Base-by-base conservation (phyloP, 2,888 invertebrate genomes). In the Drosophila affinis region DNA sequence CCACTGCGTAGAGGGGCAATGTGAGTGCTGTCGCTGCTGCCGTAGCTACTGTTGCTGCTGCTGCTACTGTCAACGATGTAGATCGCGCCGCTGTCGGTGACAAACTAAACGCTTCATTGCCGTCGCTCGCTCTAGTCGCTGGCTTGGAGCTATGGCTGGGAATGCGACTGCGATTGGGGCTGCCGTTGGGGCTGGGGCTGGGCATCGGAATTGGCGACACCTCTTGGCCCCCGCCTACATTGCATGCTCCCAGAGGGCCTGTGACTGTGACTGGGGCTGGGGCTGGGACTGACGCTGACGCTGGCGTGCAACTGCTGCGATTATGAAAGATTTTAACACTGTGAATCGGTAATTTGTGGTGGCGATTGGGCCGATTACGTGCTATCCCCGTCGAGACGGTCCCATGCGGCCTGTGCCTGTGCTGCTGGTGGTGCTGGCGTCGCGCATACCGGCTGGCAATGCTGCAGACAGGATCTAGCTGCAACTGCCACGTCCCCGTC, bases 321-420 rank as follows among this genome's bases (percentile, higher is more conserved):
- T 91, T 91, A 88, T 90, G 92, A 89, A 91, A 91, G 75, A 90
- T 88, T 81, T 91, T 91, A 70, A 90, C 88, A 86, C 90, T 90
- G 77, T 90, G 91, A 89, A 91, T 91, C 49, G 91, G 87, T 87
- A 91, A 91, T 90, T 91, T 91, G 69, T 86, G 87, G 79, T 87
- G 89, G 76, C 89, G 88, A 79, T 84, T 80, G 76, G 78, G 76
- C 21, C 85, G 84, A 69, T 90, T 90, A 78, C 91, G 89, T 77
- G 90, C 85, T 48, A 87, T 81, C 62, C 87, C 88, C 77, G 82
- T 77, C 29, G 85, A 80, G 57, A 85, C 76, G 61, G 76, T 86
- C 62, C 79, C 78, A n/a, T 80, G 78, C 72, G 89, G 88, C 65
- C 89, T 81, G 51, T 79, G 72, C 9, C 87, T 21, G 21, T 21